Evolutionary conservation across 2,888 invertebrate species (phyloP).

Genomic region (Sarcophaga variegata): DNA sequence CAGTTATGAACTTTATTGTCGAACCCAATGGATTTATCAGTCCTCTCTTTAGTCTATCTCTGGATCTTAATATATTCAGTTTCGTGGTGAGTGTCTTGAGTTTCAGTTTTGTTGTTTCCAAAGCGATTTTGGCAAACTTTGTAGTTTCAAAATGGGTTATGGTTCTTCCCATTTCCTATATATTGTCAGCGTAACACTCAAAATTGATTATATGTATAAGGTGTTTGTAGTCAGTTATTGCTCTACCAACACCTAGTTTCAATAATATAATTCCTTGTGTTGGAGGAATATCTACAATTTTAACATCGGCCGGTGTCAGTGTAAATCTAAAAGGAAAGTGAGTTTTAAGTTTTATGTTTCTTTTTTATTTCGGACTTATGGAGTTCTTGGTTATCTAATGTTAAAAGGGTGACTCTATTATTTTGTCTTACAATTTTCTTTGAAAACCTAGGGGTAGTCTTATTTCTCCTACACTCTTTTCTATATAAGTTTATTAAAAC

Average conservation of each 20-base stretch:
- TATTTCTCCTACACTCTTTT: constrained; percentile 42
- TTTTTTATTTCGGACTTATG: constrained; percentile 56
- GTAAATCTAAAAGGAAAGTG: constrained; percentile 37
- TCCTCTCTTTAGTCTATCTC: constrained; percentile 51
- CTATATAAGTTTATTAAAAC: too few species aligned
- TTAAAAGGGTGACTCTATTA: constrained; percentile 21
- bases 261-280: constrained; percentile 34
- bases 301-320: constrained; percentile 36
- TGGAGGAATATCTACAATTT: constrained; percentile 29
- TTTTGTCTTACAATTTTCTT: constrained; percentile 38
- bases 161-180: constrained; percentile 31
- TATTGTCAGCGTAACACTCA: constrained; percentile 31
- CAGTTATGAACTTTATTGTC: constrained; percentile 63
- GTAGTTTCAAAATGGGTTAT: constrained; percentile 27
- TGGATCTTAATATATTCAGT: constrained; percentile 39
- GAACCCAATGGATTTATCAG: constrained; percentile 57
- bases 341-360: constrained; percentile 29
- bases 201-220: constrained; percentile 49
- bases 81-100: constrained; percentile 48
- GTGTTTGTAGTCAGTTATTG: constrained; percentile 41
- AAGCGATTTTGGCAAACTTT: constrained; percentile 45
- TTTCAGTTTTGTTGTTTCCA: constrained; percentile 49
- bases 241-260: constrained; percentile 35
- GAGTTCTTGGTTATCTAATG: constrained; percentile 28
- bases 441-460: constrained; percentile 41